Base-by-base conservation (phyloP, 2,888 invertebrate genomes). In the Nymphalis c-album region DNA sequence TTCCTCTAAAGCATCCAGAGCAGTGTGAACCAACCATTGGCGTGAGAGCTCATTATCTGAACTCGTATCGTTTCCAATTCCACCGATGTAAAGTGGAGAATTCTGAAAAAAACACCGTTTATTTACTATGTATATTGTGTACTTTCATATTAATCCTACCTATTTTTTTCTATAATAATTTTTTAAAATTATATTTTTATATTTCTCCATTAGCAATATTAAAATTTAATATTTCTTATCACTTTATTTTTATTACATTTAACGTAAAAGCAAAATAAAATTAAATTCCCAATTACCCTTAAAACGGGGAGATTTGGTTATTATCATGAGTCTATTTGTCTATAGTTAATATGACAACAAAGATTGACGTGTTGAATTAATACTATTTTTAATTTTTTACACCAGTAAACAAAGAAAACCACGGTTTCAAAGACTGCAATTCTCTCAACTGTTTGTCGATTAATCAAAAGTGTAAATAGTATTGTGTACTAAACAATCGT, bases 1-100 rank as follows among this genome's bases (percentile, higher is more conserved):
- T 84, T 98, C 98, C 84, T 98, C 98, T 35, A 99, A 95, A 10
- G 98, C 96, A 82, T 98, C 98, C 67, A 98, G 90, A 0, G 97
- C 97, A 0, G 97, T 97, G 81, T 98, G 97, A 8, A 98, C 98
- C 73, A 97, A 96, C 93, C 98, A 98, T 80, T 98, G 98, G 75
- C 98, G 95, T 79, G 97, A 96, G 22, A 98, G 85, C 81, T 98
- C 98, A 78, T 96, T 95, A 69, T 97, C 95, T 71, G 96, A 95
- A 75, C 96, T 96, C 18, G 95, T 85, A 50, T 91, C 91, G 74
- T 85, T 86, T 13, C 91, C 90, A 2, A 91, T 81, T 10, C 91
- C 92, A 53, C 92, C 94, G 69, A 98, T 95, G 83, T 96, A 98
- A 76, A 98, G 94, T 0, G 98, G 98, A 6, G 98, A 96, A 88